Conservation (phyloP, 2,797 vertebrate genomes). For the Limosa lapponica region DNA sequence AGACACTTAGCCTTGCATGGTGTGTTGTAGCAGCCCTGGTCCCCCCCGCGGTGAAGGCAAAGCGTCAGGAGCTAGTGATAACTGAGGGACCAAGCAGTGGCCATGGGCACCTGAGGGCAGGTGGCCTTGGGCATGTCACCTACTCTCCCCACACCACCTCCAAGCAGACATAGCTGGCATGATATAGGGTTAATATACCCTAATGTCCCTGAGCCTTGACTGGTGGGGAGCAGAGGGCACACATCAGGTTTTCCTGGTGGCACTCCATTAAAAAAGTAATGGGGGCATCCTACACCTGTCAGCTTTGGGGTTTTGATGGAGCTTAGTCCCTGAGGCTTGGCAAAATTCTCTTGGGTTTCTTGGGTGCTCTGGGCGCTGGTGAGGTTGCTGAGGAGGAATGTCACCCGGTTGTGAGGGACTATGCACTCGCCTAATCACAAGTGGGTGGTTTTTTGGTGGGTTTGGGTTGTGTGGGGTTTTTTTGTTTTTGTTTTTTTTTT, state of each 20-base stretch:
- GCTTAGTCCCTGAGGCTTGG: not conserved
- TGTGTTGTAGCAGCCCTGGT: not conserved
- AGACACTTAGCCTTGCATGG: not conserved
- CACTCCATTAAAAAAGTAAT: not conserved
- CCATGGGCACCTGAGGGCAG: not conserved
- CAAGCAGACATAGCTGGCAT: not conserved
- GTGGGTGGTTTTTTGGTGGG: not conserved
- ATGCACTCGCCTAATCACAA: fast-evolving
- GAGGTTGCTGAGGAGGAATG: not conserved
- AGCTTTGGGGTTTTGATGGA: not conserved
- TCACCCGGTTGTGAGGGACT: not conserved
- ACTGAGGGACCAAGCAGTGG: not conserved
- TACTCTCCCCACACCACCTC: not conserved
- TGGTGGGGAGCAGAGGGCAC: not conserved
- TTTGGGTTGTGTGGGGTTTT: not conserved
- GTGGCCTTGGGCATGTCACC: fast-evolving
- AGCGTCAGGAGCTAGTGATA: not conserved
- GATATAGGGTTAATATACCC: not conserved
- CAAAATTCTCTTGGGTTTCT: not conserved
- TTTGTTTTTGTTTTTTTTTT: not conserved
- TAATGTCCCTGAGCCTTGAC: not conserved
- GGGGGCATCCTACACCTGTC: fast-evolving
- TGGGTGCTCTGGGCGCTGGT: not conserved
- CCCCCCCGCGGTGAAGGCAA: fast-evolving
- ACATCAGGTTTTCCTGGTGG: not conserved